Evolutionary conservation across 2,888 invertebrate species (phyloP), one percentile per base, ranked within the genome.

Genomic region (Diaprepes abbreviatus): DNA sequence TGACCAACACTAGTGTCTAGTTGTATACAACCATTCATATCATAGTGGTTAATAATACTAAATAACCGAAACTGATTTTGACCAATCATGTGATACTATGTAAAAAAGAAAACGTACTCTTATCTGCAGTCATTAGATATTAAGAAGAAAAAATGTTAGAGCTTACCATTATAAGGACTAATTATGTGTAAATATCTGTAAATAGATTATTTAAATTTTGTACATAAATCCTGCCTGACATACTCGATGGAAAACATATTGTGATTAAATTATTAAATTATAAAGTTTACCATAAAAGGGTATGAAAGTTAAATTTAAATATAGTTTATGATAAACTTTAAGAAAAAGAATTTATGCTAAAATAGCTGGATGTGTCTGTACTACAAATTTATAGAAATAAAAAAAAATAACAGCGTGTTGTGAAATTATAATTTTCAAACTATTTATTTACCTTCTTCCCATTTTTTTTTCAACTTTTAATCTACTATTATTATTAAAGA

Each of bases 1-100:
- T 24, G 24, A 24, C 5, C 24, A 28, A 6, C 28, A 31, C n/a
- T 28, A 14, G 1, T 50, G 28, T 28, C 12, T 50, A 16, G 4
- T 24, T 12, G 12, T 28, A 31, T 50, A 50, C 21, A 7, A 50
- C 3, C 14, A 55, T 55, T 36, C 55, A 55, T 55, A 55, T 55
- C 55, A 55, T 38, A 55, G 16, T 4, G 55, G 55, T 55, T 55
- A 55, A 55, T 21, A n/a, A 2, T 24, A 48, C 3, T 19, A 0
- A 10, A 14, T 55, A 55, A 55, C 24, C 55, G 6, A 9, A 55
- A 24, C 36, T 38, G 10, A 21, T 35, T 10, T 38, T 36, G 60
- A 60, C 60, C 60, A 60, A 60, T 48, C 9, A 48, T 60, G 60
- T 60, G 60, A 60, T 60, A 60, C 21, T 48, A 45, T 21, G 33